Evolutionary conservation across 2,797 vertebrate genomes (phyloP).

Genomic region (Helarctos malayanus): DNA sequence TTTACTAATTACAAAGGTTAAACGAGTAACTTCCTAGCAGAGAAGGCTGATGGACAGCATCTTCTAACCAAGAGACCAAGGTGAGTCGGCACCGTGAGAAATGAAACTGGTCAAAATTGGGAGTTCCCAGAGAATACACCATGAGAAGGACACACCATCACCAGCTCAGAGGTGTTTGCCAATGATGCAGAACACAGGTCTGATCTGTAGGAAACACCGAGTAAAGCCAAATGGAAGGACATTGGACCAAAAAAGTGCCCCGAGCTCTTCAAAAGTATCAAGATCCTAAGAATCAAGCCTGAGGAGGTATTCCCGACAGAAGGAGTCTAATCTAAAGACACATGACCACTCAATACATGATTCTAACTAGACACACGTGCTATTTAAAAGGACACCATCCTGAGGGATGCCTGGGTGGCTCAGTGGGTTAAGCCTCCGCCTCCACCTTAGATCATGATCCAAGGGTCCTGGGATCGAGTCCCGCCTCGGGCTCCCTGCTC

Average conservation of each 20-base stretch:
- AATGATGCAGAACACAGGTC: rapidly evolving
- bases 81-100: neutral
- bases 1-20: neutral
- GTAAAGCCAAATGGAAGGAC: neutral
- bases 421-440: neutral
- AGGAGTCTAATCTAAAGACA: neutral
- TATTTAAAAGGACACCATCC: neutral
- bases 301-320: rapidly evolving
- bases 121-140: neutral
- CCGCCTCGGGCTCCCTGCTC: neutral
- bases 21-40: neutral
- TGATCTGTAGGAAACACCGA: no score
- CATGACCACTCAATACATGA: rapidly evolving
- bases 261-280: neutral
- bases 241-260: no score
- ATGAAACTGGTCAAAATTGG: neutral
- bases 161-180: rapidly evolving
- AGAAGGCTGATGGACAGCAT: neutral
- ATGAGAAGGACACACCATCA: rapidly evolving
- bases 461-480: neutral
- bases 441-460: neutral
- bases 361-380: neutral
- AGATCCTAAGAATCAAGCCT: rapidly evolving
- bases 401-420: neutral
- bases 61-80: neutral